Percentiles rank a stretch among this genome's conserved stretches.
Conservation (phyloP, 2,113 vertebrate genomes). For the Proteles cristata region DNA sequence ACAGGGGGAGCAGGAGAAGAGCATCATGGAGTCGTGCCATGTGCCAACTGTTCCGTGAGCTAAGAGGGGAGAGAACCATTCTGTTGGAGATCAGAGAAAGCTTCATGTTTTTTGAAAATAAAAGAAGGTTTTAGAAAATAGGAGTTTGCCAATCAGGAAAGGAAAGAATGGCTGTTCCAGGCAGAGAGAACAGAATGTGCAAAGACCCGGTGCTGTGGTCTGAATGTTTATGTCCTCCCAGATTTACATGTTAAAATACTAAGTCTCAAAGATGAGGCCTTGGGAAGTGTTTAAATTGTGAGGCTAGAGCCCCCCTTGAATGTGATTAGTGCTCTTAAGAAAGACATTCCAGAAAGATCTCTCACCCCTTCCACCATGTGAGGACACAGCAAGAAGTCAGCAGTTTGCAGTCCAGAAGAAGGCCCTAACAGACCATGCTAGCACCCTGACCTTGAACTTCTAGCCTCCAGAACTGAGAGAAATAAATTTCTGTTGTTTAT, state of each 20-base stretch:
- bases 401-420: not conserved
- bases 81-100: not conserved
- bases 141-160: not conserved
- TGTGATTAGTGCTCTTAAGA: not conserved
- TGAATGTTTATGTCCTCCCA: not conserved
- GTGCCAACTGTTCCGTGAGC: not conserved
- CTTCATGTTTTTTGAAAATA: not conserved
- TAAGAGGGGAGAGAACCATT: not conserved
- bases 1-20: not conserved
- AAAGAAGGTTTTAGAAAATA: not conserved
- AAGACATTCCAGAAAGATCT: not conserved
- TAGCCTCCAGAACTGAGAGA: not conserved
- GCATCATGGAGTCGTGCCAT: rapidly evolving
- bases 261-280: not conserved
- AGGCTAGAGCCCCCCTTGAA: not conserved
- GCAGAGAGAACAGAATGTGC: not conserved
- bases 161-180: not conserved
- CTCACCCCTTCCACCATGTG: not conserved
- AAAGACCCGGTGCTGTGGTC: not conserved
- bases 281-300: not conserved
- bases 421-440: not conserved
- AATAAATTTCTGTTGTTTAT: not conserved
- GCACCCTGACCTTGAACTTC: not conserved
- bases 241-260: not conserved
- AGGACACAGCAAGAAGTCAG: not conserved